Evolutionary conservation across 2,113 vertebrate species (phyloP).

Genomic region (Dermatemys mawii): DNA sequence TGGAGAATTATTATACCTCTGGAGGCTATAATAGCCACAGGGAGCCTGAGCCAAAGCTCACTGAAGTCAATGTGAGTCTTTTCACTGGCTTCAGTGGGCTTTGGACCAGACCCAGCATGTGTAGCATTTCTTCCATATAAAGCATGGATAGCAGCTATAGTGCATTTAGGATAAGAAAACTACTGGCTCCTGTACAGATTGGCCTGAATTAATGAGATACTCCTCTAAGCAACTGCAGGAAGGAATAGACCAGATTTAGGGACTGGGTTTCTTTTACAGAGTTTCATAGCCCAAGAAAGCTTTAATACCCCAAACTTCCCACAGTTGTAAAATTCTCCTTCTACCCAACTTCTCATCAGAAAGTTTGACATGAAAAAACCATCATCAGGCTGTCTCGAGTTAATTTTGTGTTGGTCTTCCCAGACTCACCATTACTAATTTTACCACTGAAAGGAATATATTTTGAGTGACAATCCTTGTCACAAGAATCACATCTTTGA

Average conservation of each 20-base stretch:
- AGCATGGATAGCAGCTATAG: fast-evolving
- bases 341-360: not conserved
- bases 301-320: not conserved
- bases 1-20: not conserved
- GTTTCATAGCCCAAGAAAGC: not conserved
- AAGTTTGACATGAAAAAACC: not conserved
- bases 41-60: not conserved
- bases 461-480: constrained; percentile 57
- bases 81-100: not conserved
- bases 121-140: not conserved
- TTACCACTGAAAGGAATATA: not conserved
- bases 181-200: not conserved
- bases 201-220: not conserved
- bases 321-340: fast-evolving
- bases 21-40: not conserved
- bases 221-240: not conserved
- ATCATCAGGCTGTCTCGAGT: constrained; percentile 14
- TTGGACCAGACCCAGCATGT: not conserved
- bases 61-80: not conserved
- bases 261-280: not conserved
- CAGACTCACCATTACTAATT: constrained; percentile 24
- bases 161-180: not conserved
- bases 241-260: not conserved
- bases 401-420: constrained; percentile 32
- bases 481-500: constrained; percentile 47